A percentile compares a stretch with the other conserved stretches of the same genome.
phyloP scores from a whole-genome alignment of 2,797 vertebrate species.

The Pangasius macronema region DNA sequence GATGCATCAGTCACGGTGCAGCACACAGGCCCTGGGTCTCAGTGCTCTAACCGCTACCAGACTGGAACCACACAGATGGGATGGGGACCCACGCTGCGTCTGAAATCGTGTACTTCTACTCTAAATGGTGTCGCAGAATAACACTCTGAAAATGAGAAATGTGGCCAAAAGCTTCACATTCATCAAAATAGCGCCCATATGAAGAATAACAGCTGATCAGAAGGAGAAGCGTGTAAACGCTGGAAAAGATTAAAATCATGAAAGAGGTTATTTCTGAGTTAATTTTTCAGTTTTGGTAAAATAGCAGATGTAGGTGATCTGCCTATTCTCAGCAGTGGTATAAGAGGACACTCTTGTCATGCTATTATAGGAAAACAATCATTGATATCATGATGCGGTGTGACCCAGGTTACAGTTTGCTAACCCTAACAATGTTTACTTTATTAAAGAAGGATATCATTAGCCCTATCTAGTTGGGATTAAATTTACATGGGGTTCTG shows the following conservation, averaged over 20 bases:
- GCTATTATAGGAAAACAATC: neutral
- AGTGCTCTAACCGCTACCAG: constrained; percentile 74
- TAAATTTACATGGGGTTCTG: neutral
- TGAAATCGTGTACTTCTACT: constrained; percentile 24
- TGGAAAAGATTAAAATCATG: neutral
- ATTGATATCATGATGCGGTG: neutral
- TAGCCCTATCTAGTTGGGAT: neutral
- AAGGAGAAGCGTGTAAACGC: neutral
- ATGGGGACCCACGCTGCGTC: constrained; percentile 29
- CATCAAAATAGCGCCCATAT: constrained; percentile 6
- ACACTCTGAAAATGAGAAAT: constrained; percentile 3
- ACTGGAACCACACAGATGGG: constrained; percentile 40
- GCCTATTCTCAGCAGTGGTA: neutral
- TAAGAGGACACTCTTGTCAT: neutral
- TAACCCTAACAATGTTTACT: neutral
- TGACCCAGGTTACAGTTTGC: neutral
- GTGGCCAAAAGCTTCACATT: constrained; percentile 13
- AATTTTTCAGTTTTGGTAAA: neutral
- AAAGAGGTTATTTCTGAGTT: neutral
- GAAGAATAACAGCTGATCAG: constrained; percentile 9
- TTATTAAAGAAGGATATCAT: neutral
- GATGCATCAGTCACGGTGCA: constrained; percentile 78
- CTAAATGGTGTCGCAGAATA: constrained; percentile 17
- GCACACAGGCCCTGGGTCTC: constrained; percentile 75
- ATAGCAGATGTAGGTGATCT: neutral